Percentiles rank a stretch among this genome's conserved stretches.
These are phyloP conservation scores for Himalopsyche phryganea DNA, from an alignment of 1,140 invertebrate species.

Conservation along the genomic window DNA sequence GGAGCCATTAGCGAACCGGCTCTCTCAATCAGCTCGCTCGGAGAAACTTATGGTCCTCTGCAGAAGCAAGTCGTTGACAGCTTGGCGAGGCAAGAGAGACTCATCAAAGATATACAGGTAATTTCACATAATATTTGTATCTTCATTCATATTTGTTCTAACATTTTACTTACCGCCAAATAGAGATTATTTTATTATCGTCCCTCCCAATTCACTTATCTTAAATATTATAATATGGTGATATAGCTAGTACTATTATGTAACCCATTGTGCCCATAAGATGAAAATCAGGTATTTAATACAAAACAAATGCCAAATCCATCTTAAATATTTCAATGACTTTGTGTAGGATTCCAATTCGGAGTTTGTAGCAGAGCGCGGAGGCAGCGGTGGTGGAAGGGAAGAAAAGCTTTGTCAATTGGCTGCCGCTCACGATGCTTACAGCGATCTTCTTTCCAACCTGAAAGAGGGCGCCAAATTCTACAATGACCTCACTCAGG, in stretches of 20 bases:
- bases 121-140: constrained; percentile 13
- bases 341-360: constrained; percentile 63
- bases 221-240: too few relatives aligned
- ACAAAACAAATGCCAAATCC: neutral
- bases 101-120: constrained; percentile 77
- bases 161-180: too few relatives aligned
- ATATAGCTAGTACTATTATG: too few relatives aligned
- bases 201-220: too few relatives aligned
- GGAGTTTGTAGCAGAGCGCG: constrained; percentile 71
- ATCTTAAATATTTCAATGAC: too few relatives aligned
- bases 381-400: constrained; percentile 59
- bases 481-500: constrained; percentile 94
- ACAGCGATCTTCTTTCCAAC: constrained; percentile 85
- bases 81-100: constrained; percentile 70
- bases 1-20: constrained; percentile 85
- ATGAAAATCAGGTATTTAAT: too few relatives aligned
- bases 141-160: too few relatives aligned
- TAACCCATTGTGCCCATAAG: too few relatives aligned
- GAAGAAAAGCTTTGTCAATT: constrained; percentile 82
- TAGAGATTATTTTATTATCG: too few relatives aligned
- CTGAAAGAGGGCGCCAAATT: constrained; percentile 95
- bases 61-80: constrained; percentile 78
- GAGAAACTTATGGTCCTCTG: constrained; percentile 75
- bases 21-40: constrained; percentile 73
- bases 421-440: constrained; percentile 86